A percentile compares a stretch with the other conserved stretches of the same genome.
Evolutionary conservation across 2,888 invertebrate genomes (phyloP).

Genomic region (Amphipyra berbera): DNA sequence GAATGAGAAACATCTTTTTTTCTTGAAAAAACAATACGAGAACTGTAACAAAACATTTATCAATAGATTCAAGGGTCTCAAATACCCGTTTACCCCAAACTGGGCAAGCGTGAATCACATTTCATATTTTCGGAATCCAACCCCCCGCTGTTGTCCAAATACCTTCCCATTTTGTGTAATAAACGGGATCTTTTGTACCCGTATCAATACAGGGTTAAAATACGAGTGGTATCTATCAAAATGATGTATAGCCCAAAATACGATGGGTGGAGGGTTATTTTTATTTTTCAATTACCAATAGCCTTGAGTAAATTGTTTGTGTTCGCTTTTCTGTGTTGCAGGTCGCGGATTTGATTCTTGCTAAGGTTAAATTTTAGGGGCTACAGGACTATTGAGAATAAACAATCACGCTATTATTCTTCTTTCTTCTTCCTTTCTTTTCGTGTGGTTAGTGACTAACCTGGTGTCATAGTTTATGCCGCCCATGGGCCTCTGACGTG

Average conservation of each 20-base stretch:
- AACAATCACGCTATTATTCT: too few species aligned
- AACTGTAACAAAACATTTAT: conserved; percentile 40
- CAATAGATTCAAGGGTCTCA: conserved; percentile 33
- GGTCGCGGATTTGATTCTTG: too few species aligned
- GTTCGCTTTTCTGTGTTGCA: background rate
- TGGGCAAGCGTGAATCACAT: conserved; percentile 42
- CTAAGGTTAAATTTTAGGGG: background rate
- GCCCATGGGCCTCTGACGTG: too few species aligned
- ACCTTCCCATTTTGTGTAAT: conserved; percentile 58
- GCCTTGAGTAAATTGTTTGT: background rate
- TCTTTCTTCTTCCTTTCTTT: too few species aligned
- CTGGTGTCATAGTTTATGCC: too few species aligned
- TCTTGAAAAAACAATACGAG: background rate
- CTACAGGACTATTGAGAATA: too few species aligned
- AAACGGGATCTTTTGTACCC: conserved; percentile 59
- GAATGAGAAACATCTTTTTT: background rate
- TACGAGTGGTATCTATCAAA: conserved; percentile 57
- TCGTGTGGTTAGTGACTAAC: too few species aligned
- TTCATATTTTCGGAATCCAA: conserved; percentile 49
- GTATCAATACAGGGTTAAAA: conserved; percentile 59
- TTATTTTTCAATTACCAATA: conserved; percentile 39
- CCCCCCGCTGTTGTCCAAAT: conserved; percentile 53
- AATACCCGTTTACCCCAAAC: conserved; percentile 36
- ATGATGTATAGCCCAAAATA: conserved; percentile 41
- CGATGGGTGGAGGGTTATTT: conserved; percentile 20